These are phyloP conservation scores for Cuculus canorus DNA, from an alignment of 2,797 vertebrate species.

Conservation along the genomic window DNA sequence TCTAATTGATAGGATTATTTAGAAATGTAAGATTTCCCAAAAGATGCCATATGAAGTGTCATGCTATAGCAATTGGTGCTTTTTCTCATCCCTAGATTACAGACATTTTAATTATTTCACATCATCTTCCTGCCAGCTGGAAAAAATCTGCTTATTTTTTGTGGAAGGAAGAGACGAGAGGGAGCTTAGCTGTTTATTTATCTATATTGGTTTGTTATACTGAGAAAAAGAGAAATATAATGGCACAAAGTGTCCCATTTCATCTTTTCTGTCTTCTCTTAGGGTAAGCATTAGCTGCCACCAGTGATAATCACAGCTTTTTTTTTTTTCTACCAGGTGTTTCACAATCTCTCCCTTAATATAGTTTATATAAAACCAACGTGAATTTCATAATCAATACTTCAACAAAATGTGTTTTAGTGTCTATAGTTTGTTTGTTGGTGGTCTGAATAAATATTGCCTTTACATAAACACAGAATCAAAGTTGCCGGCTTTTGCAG, in stretches of 20 bases:
- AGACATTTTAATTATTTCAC: neutral
- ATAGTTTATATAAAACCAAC: neutral
- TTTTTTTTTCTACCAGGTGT: neutral
- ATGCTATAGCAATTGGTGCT: neutral
- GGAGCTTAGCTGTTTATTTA: neutral
- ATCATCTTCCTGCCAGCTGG: neutral
- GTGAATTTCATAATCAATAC: neutral
- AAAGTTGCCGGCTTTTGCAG: neutral
- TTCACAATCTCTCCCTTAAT: neutral
- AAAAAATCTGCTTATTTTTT: neutral
- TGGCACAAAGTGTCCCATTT: neutral
- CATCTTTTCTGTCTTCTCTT: neutral
- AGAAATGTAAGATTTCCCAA: neutral
- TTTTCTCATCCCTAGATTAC: neutral
- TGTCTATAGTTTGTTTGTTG: neutral
- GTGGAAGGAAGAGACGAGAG: neutral
- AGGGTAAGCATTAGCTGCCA: neutral
- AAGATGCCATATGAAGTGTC: neutral
- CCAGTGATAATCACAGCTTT: neutral
- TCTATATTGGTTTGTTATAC: neutral
- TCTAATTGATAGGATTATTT: neutral
- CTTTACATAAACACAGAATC: neutral
- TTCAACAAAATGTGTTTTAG: neutral
- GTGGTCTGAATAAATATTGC: neutral
- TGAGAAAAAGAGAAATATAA: neutral